These are phyloP conservation scores for Telenomus remus DNA, from an alignment of 1,140 invertebrate genomes.

Conservation along the genomic window DNA sequence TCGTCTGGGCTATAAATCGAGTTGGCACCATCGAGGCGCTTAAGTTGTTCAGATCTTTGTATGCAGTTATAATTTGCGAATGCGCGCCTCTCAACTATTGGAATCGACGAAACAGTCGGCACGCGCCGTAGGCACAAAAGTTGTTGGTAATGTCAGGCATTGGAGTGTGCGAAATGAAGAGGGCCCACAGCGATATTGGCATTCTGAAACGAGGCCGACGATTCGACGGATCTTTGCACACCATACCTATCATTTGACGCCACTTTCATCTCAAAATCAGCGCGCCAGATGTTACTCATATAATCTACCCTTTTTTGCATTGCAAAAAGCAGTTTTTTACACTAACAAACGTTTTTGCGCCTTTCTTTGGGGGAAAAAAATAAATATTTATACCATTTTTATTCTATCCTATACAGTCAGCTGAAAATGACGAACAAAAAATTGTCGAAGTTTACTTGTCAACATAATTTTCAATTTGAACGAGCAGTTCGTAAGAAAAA, in stretches of 20 bases:
- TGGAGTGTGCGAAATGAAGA: conserved; percentile 45
- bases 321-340: too few species aligned
- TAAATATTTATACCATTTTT: too few species aligned
- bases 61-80: conserved; percentile 19
- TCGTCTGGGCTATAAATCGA: too few species aligned
- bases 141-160: conserved; percentile 50
- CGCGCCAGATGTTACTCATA: conserved; percentile 41
- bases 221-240: conserved; percentile 18
- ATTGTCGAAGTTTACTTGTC: conserved; percentile 26
- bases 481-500: conserved; percentile 66
- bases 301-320: conserved; percentile 8
- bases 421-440: conserved; percentile 5
- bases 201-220: conserved; percentile 45
- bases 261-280: conserved; percentile 48
- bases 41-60: neutral
- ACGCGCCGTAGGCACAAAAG: conserved; percentile 52
- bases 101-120: conserved; percentile 36
- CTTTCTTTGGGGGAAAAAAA: too few species aligned
- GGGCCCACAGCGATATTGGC: conserved; percentile 20
- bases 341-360: too few species aligned
- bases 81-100: conserved; percentile 26
- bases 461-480: conserved; percentile 30
- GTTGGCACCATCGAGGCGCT: too few species aligned
- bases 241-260: conserved; percentile 55
- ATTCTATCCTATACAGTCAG: too few species aligned